Evolutionary conservation across 1,140 invertebrate genomes (phyloP), one percentile per base, ranked within the genome.

Genomic region (Drosophila sucinea): DNA sequence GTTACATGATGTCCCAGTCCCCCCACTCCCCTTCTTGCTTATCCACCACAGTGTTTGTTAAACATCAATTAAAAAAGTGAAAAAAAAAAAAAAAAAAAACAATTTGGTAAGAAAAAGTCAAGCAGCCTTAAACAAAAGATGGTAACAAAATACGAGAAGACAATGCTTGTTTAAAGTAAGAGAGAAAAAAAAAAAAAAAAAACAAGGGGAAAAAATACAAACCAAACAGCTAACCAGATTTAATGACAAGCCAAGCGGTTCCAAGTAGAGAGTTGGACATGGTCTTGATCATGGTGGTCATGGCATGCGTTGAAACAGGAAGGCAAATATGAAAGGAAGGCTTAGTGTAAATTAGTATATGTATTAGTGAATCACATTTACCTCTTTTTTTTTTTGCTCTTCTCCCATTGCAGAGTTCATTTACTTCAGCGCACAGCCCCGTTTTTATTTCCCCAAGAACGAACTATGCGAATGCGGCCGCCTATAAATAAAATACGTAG

Each of bases 61-160:
- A 60, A 77, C 73, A 77, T 77, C 73, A 77, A 77, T 77, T 77
- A 77, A 77, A 73, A 77, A 77, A 76, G 73, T 73, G 58, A 77
- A 60, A 58, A 44, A 60, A 76, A 60, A 58, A 44, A 60, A 25
- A 32, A 61, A 35, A 67, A 65, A 64, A 51, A 57, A 41, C 41
- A 62, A 30, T 62, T 29, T 23, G 27, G n/a, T 29, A 35, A 60
- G 38, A 56, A 56, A 62, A 61, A 41, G 29, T 32, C n/a, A 67
- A 56, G 47, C 1, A 33, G 64, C 5, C 10, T 44, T 60, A 69
- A 69, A 64, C 58, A 70, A 77, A 76, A 77, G 76, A 73, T 76
- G 60, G 60, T 70, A 77, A 77, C 73, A 73, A 70, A 77, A 77
- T 35, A 41, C 66, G 65, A 38, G 55, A 70, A 77, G 66, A 77